Evolutionary conservation across 2,888 invertebrate species (phyloP).

Genomic region (Acronicta alni): DNA sequence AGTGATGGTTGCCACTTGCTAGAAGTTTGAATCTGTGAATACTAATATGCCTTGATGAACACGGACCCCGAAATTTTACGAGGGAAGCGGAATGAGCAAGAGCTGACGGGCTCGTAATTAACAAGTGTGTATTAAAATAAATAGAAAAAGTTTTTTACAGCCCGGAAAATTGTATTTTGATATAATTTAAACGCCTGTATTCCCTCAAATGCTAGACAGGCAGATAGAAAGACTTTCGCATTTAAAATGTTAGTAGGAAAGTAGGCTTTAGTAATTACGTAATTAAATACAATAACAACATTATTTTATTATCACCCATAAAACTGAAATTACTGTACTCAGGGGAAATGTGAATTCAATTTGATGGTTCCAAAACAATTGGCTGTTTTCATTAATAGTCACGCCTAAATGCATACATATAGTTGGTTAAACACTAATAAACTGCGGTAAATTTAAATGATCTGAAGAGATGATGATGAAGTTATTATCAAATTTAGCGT

Average conservation of each 20-base stretch:
- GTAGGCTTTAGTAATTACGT: no score
- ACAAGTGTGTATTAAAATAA: conserved; percentile 26
- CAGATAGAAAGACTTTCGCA: no score
- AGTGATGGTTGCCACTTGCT: conserved; percentile 48
- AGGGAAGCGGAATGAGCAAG: conserved; percentile 26
- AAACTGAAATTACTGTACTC: conserved; percentile 1
- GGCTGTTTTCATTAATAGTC: conserved; percentile 16
- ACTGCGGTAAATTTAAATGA: conserved; percentile 14
- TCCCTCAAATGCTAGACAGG: background rate
- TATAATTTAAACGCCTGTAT: no score
- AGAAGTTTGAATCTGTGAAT: conserved; percentile 49
- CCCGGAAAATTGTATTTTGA: background rate
- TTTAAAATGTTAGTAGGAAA: no score
- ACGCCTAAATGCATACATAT: conserved; percentile 18
- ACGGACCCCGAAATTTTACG: conserved; percentile 41
- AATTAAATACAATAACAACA: no score
- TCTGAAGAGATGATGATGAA: no score
- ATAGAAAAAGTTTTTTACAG: conserved; percentile 44
- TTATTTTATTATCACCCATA: background rate
- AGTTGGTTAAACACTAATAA: conserved; percentile 15
- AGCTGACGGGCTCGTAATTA: conserved; percentile 15
- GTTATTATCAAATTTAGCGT: no score
- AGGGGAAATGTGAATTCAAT: conserved; percentile 7
- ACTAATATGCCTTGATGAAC: conserved; percentile 53
- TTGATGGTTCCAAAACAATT: conserved; percentile 1